These are phyloP conservation scores for Callyntrura guangdongensis DNA, from an alignment of 2,888 invertebrate genomes.

Conservation along the genomic window DNA sequence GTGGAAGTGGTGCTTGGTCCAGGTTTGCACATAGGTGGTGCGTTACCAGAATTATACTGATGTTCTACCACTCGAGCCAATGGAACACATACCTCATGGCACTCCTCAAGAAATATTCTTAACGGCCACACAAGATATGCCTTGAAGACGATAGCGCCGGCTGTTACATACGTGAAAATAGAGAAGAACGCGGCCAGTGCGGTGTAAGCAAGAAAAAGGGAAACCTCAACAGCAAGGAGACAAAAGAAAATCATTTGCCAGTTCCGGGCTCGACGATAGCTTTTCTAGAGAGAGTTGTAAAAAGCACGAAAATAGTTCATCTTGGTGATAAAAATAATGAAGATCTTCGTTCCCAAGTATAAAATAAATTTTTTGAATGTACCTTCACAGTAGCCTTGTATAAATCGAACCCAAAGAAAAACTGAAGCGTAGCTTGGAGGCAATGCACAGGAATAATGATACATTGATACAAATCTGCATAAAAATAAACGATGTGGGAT, in stretches of 20 bases:
- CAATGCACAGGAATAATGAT: conserved; percentile 72
- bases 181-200: conserved; percentile 59
- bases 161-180: conserved; percentile 68
- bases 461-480: conserved; percentile 70
- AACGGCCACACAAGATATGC: conserved; percentile 72
- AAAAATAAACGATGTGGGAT: conserved; percentile 30
- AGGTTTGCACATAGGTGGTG: not conserved
- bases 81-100: conserved; percentile 66
- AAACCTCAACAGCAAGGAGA: conserved; percentile 67
- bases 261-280: conserved; percentile 69
- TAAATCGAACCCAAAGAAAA: conserved; percentile 75
- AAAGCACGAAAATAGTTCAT: conserved; percentile 26
- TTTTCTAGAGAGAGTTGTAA: conserved; percentile 63
- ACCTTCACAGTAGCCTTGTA: conserved; percentile 65
- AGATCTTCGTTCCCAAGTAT: not conserved
- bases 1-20: conserved; percentile 60
- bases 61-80: conserved; percentile 51
- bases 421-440: conserved; percentile 73
- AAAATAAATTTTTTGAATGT: not conserved
- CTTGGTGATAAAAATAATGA: not conserved
- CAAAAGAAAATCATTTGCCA: conserved; percentile 73
- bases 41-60: not conserved
- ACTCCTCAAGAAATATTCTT: conserved; percentile 70
- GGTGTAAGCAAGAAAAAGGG: conserved; percentile 68
- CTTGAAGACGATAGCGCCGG: conserved; percentile 58